Evolutionary conservation across 1,140 invertebrate species (phyloP), one percentile per base, ranked within the genome.

Genomic region (Periplaneta americana): DNA sequence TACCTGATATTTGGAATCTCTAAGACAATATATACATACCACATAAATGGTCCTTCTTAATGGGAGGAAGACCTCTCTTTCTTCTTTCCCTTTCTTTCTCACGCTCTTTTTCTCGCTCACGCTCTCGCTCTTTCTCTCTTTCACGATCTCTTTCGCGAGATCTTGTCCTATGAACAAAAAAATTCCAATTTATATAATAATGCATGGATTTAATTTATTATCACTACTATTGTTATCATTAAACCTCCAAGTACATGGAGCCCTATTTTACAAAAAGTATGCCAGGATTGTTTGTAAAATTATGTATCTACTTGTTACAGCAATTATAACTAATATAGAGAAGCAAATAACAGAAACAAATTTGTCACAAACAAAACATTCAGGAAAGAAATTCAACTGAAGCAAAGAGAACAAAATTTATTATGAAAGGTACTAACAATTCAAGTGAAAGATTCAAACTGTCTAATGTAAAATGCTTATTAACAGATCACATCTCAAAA

Each of bases 1-100:
- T 15, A 15, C 17, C n/a, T n/a, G n/a, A n/a, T n/a, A 57, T 57
- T 15, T 15, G 13, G 39, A 57, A 57, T 75, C 4, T 33, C 6
- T 31, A 32, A 75, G 28, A 15, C 10, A 32, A 75, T 15, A 75
- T 34, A 9, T 66, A 88, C 88, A 88, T 90, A 96, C 95, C 94
- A 87, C 94, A 95, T 76, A 97, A 89, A 89, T 96, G 94, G 82
- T 98, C 95, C 85, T 95, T 95, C 85, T 95, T 95, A 74, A 98
- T 92, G 0, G 95, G 91, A 15, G 97, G 97, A 74, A 99, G 88
- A 32, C 97, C 97, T 86, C 96, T 94, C 88, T 97, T 97, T 84
- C 94, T 93, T 75, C 97, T 89, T 86, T 96, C 95, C 85, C 93
- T 91, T 85, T 95, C 92, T 84, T 93, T 94, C 85, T 96, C 95